A percentile compares a stretch with the other conserved stretches of the same genome.
Evolutionary conservation across 2,113 vertebrate species (phyloP).

Genomic region (Todiramphus saurophagus): DNA sequence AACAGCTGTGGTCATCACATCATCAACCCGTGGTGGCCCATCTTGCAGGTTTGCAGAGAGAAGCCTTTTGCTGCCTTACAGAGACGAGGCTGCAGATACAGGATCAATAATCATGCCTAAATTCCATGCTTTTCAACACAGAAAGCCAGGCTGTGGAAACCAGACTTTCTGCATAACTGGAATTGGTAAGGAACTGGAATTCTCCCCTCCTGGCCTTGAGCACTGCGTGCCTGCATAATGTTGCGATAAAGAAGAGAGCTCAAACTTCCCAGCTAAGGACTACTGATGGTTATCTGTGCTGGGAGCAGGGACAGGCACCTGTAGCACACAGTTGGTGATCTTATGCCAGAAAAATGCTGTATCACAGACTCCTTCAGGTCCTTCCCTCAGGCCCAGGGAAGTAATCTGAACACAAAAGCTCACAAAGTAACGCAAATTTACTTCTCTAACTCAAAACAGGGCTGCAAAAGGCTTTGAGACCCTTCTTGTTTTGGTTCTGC

Average conservation of each 20-base stretch:
- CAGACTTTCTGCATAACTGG: background rate
- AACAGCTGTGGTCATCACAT: background rate
- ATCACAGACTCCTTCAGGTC: background rate
- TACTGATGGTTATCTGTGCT: background rate
- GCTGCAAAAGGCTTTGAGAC: background rate
- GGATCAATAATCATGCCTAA: background rate
- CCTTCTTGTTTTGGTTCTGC: background rate
- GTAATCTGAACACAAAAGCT: background rate
- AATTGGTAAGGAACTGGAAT: background rate
- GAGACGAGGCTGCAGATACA: background rate
- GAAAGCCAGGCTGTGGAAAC: background rate
- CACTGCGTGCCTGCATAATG: background rate
- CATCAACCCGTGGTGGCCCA: background rate
- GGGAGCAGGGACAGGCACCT: background rate
- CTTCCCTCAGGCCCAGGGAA: background rate
- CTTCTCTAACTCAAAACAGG: background rate
- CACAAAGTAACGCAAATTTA: background rate
- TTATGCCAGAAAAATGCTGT: background rate
- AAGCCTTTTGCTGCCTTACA: background rate
- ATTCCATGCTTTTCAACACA: background rate
- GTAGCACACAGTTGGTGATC: background rate
- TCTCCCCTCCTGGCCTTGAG: background rate
- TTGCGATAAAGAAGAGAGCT: background rate
- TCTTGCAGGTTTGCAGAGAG: background rate
- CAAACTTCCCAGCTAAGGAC: background rate